Conservation (phyloP, 2,113 vertebrate genomes). For the Entelurus aequoreus region DNA sequence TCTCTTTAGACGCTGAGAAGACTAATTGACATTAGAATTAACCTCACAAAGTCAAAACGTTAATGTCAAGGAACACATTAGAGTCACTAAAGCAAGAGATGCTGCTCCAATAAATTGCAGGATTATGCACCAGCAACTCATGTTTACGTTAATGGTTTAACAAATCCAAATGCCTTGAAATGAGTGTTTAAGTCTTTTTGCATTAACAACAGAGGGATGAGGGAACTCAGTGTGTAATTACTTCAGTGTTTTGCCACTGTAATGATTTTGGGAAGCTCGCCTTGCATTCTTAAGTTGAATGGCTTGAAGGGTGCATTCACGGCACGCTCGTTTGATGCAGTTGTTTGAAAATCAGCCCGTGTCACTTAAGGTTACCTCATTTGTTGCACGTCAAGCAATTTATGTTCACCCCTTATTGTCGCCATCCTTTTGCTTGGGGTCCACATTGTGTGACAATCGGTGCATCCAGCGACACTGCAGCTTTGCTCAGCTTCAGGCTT, state of each 20-base stretch:
- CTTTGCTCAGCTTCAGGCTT: no score
- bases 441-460: no score
- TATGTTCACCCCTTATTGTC: no score
- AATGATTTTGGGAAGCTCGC: neutral
- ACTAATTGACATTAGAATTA: constrained; percentile 8
- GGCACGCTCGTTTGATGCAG: neutral
- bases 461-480: no score
- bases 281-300: neutral
- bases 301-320: neutral
- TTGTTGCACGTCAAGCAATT: neutral
- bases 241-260: neutral
- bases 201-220: neutral
- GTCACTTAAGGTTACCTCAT: neutral
- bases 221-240: neutral
- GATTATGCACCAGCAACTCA: neutral
- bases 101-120: constrained; percentile 1
- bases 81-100: neutral
- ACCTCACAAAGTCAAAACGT: neutral
- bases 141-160: constrained; percentile 1
- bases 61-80: constrained; percentile 9
- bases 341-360: neutral
- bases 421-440: no score
- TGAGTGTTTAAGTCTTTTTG: neutral
- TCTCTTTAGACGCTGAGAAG: constrained; percentile 1
- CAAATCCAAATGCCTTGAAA: neutral